Evolutionary conservation across 2,888 invertebrate species (phyloP).

Genomic region (Zaprionus obscuricornis): DNA sequence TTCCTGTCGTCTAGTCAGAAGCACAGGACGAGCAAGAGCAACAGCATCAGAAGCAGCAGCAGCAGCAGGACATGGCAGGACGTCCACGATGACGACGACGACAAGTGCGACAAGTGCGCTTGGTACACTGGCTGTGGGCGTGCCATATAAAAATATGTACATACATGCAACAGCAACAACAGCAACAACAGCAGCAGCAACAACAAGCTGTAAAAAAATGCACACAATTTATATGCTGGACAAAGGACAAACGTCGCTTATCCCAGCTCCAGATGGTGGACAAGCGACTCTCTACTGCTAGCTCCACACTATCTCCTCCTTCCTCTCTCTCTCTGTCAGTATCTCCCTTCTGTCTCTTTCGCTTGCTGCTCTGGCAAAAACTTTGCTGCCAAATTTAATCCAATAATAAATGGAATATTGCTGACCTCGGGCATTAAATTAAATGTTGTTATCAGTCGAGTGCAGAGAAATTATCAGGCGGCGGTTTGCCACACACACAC

Average conservation of each 20-base stretch:
- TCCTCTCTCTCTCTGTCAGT: neutral
- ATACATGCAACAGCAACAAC: constrained; percentile 35
- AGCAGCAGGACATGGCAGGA: constrained; percentile 38
- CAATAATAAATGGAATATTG: constrained; percentile 84
- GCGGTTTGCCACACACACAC: constrained; percentile 49
- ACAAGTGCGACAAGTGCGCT: constrained; percentile 71
- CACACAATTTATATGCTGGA: constrained; percentile 67
- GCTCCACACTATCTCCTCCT: neutral
- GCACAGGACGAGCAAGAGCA: constrained; percentile 20
- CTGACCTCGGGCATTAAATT: constrained; percentile 84
- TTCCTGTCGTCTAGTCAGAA: constrained; percentile 80
- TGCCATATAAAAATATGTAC: constrained; percentile 53
- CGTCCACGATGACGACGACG: constrained; percentile 40
- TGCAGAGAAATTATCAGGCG: constrained; percentile 83
- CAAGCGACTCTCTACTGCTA: constrained; percentile 14
- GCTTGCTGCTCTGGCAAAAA: constrained; percentile 45
- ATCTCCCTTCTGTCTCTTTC: neutral
- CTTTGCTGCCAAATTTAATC: constrained; percentile 83
- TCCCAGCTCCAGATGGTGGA: constrained; percentile 66
- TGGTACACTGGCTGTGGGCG: constrained; percentile 34
- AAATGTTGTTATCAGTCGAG: constrained; percentile 84
- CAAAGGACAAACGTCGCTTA: constrained; percentile 57
- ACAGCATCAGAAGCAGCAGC: neutral
- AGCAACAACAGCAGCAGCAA: constrained; percentile 12
- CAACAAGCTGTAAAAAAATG: constrained; percentile 43